Conservation (phyloP, 1,140 invertebrate species). For the Diabrotica virgifera region DNA sequence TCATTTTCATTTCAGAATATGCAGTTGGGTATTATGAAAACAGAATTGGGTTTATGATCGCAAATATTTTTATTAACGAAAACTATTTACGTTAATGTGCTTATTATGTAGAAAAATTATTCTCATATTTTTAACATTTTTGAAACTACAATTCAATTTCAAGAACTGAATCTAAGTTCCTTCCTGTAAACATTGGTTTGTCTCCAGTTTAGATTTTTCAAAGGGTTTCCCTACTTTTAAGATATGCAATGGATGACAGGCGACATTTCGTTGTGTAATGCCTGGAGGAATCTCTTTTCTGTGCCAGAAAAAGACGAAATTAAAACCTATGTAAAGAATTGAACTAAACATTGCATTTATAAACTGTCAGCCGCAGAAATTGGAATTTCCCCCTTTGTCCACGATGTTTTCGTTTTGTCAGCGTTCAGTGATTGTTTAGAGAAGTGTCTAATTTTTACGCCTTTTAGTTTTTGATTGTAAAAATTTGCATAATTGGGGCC, state of each 20-base stretch:
- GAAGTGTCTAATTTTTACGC: background rate
- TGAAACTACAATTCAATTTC: too few species aligned
- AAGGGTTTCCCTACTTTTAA: too few species aligned
- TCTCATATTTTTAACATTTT: too few species aligned
- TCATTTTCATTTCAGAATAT: too few species aligned
- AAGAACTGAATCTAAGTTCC: too few species aligned
- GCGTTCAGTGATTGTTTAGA: background rate
- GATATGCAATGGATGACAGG: background rate
- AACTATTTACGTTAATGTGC: too few species aligned
- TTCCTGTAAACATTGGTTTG: too few species aligned
- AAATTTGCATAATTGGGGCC: background rate
- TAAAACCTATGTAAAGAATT: background rate
- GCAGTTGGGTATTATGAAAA: too few species aligned
- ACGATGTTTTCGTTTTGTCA: background rate
- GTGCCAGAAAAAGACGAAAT: background rate
- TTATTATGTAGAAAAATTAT: too few species aligned
- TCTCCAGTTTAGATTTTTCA: too few species aligned
- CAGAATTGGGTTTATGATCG: too few species aligned
- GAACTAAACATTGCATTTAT: background rate
- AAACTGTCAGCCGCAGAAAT: background rate
- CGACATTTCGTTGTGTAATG: background rate
- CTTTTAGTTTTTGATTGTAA: background rate
- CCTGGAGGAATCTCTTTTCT: background rate
- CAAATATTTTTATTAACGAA: too few species aligned
- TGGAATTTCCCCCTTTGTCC: slow-evolving; percentile 1